phyloP scores from a whole-genome alignment of 2,797 vertebrate species.

The Diceros bicornis region DNA sequence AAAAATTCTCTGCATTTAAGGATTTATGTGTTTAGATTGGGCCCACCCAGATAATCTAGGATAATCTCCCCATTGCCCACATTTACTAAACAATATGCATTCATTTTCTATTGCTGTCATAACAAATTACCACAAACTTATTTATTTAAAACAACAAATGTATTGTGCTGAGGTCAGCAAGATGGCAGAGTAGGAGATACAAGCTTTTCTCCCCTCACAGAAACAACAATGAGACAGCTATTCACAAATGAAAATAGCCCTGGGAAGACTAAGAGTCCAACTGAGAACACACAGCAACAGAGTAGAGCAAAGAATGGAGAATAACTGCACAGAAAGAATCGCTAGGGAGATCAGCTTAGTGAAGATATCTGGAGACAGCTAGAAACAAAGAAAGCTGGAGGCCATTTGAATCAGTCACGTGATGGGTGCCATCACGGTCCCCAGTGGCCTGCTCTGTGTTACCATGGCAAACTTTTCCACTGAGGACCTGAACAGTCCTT shows the following conservation, averaged over 20 bases:
- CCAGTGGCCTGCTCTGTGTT: neutral
- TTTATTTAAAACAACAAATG: neutral
- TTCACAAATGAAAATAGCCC: neutral
- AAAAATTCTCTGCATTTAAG: neutral
- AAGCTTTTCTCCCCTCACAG: neutral
- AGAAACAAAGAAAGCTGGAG: neutral
- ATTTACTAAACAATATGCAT: neutral
- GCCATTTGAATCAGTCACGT: neutral
- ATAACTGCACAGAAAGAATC: neutral
- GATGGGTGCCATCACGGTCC: neutral
- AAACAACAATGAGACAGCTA: neutral
- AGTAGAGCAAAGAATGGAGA: neutral
- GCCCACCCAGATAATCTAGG: neutral
- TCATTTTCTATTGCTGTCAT: neutral
- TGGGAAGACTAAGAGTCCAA: neutral
- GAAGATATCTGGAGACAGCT: neutral
- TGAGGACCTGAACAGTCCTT: neutral
- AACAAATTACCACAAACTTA: neutral
- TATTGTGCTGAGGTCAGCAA: neutral
- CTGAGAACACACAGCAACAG: neutral
- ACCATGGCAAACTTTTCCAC: neutral
- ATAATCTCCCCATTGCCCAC: neutral
- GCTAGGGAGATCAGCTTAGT: neutral
- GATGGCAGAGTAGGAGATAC: neutral
- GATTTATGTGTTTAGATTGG: neutral